Conservation (phyloP, 2,888 invertebrate genomes). For the Clostera curtula region DNA sequence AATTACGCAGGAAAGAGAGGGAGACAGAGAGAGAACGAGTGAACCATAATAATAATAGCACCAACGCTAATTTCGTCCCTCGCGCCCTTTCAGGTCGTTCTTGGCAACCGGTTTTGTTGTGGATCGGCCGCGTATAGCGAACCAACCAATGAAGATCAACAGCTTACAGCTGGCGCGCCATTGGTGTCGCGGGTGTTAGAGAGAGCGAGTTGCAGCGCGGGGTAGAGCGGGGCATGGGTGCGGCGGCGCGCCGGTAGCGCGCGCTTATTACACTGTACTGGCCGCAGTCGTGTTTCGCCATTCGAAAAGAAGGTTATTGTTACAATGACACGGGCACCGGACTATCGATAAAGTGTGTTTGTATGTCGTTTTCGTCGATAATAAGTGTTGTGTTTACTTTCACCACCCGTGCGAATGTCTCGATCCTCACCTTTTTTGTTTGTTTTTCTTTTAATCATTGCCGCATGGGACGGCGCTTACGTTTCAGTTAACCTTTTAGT, state of each 20-base stretch:
- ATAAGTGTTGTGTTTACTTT: conserved; percentile 74
- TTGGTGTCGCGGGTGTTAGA: conserved; percentile 57
- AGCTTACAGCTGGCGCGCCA: conserved; percentile 53
- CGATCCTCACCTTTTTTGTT: conserved; percentile 67
- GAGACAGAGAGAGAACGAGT: conserved; percentile 39
- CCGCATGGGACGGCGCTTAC: conserved; percentile 72
- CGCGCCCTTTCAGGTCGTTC: conserved; percentile 65
- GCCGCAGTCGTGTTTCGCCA: conserved; percentile 63
- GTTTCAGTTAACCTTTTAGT: conserved; percentile 73
- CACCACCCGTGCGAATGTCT: conserved; percentile 74
- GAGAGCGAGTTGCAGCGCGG: conserved; percentile 28
- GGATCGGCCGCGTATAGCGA: conserved; percentile 57
- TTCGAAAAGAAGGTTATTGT: conserved; percentile 69
- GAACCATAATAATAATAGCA: conserved; percentile 54
- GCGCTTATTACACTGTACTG: conserved; percentile 29
- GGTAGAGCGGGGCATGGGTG: conserved; percentile 51
- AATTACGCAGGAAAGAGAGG: conserved; percentile 9
- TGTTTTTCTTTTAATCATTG: conserved; percentile 65
- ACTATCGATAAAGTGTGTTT: conserved; percentile 75
- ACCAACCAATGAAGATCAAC: conserved; percentile 45
- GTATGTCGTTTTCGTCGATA: conserved; percentile 74
- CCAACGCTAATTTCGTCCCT: conserved; percentile 61
- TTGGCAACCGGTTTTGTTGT: conserved; percentile 70
- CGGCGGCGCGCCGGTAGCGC: conserved; percentile 38
- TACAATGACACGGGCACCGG: conserved; percentile 66